phyloP scores from a whole-genome alignment of 2,888 invertebrate species.

The Cancer borealis region DNA sequence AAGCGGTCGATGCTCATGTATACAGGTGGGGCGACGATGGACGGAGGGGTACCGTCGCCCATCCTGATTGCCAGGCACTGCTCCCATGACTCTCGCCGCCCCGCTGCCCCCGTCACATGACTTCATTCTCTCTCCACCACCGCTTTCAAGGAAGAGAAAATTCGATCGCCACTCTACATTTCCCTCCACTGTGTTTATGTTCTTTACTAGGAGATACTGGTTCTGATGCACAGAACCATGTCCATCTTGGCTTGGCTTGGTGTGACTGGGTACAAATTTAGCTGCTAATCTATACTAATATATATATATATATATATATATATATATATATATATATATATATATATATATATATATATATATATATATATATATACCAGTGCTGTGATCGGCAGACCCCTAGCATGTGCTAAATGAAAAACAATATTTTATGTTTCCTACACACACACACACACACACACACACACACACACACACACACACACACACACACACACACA shows the following conservation, averaged over 20 bases:
- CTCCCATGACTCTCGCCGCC: neutral
- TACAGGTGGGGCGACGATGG: neutral
- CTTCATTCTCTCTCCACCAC: neutral
- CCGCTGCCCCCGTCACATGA: neutral
- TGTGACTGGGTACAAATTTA: neutral
- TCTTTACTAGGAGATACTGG: neutral
- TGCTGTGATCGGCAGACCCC: too few species aligned
- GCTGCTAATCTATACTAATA: neutral
- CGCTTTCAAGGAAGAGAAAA: neutral
- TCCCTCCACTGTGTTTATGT: neutral
- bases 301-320: too few species aligned
- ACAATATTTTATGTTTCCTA: too few species aligned
- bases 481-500: too few species aligned
- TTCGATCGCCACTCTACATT: neutral
- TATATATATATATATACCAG: too few species aligned
- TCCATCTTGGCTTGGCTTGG: neutral
- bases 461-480: too few species aligned
- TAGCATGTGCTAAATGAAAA: too few species aligned
- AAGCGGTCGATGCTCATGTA: neutral
- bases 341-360: too few species aligned
- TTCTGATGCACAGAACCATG: neutral
- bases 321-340: too few species aligned
- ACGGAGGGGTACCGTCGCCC: neutral
- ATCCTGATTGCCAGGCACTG: neutral
- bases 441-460: too few species aligned